phyloP scores from a whole-genome alignment of 2,797 vertebrate genomes.

The Alcedo atthis region DNA sequence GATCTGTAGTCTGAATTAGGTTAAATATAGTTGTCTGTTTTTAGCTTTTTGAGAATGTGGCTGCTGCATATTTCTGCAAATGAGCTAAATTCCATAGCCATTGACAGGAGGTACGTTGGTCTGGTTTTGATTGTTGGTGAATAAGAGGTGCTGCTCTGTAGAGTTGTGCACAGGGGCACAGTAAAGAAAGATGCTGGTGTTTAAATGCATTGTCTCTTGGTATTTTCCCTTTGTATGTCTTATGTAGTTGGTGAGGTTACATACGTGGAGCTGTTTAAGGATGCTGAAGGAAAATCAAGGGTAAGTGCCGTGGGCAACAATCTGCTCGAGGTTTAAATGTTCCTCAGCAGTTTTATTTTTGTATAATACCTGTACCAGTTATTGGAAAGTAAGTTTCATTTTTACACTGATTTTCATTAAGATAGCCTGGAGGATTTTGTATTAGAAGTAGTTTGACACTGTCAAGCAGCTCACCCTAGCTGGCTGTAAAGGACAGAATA shows the following conservation, averaged over 20 bases:
- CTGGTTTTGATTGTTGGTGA: constrained; percentile 97
- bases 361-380: constrained; percentile 85
- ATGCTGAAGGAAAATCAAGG: constrained; percentile 99
- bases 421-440: constrained; percentile 78
- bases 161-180: constrained; percentile 95
- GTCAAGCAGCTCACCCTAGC: constrained; percentile 65
- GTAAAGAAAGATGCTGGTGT: constrained; percentile 96
- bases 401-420: constrained; percentile 79
- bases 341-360: constrained; percentile 95
- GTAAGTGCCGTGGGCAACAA: constrained; percentile 98
- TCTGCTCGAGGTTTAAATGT: constrained; percentile 97
- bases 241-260: constrained; percentile 99
- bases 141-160: constrained; percentile 96
- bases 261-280: constrained; percentile 99
- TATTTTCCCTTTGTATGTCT: constrained; percentile 99
- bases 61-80: constrained; percentile 92
- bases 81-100: constrained; percentile 91
- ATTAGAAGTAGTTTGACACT: constrained; percentile 73
- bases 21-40: constrained; percentile 90
- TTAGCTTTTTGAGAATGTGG: constrained; percentile 89
- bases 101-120: constrained; percentile 94
- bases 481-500: constrained; percentile 76
- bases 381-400: constrained; percentile 88
- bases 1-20: constrained; percentile 89
- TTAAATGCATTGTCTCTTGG: constrained; percentile 99